phyloP scores from a whole-genome alignment of 2,888 invertebrate genomes.

The Rugalucina vietnamica region DNA sequence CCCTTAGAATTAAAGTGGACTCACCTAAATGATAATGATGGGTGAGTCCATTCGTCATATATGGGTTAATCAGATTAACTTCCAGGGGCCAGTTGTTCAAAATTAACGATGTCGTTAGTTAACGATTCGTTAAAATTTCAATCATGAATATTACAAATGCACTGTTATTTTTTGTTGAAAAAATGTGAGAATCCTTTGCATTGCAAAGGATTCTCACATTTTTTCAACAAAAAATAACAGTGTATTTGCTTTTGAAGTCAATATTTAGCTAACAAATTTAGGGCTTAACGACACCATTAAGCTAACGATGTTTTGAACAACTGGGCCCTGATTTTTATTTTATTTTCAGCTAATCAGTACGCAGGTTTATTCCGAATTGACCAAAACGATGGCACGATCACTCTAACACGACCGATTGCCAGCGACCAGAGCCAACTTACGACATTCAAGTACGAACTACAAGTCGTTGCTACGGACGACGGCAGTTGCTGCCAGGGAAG shows the following conservation, averaged over 20 bases:
- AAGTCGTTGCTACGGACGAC: conserved; percentile 98
- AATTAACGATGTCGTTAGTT: too few species aligned
- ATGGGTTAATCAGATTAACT: too few species aligned
- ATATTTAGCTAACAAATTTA: neutral
- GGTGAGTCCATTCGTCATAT: too few species aligned
- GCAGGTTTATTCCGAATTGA: conserved; percentile 72
- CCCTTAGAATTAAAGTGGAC: too few species aligned
- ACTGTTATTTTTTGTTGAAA: neutral
- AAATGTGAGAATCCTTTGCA: neutral
- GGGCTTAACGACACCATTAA: too few species aligned
- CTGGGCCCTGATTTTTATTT: neutral
- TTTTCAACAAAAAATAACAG: neutral
- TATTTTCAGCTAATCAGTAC: neutral
- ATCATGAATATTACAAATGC: too few species aligned
- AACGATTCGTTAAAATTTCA: too few species aligned
- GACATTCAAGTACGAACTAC: conserved; percentile 91
- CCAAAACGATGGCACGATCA: conserved; percentile 79
- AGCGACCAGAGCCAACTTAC: conserved; percentile 54
- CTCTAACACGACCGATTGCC: conserved; percentile 63
- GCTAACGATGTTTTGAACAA: neutral
- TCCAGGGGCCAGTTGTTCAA: too few species aligned
- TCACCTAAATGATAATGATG: too few species aligned
- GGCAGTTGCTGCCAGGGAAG: conserved; percentile 96
- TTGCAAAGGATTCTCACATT: neutral
- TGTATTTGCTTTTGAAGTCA: neutral